Base-by-base conservation (phyloP, 2,113 vertebrate species). In the Drymodes brunneopygia region DNA sequence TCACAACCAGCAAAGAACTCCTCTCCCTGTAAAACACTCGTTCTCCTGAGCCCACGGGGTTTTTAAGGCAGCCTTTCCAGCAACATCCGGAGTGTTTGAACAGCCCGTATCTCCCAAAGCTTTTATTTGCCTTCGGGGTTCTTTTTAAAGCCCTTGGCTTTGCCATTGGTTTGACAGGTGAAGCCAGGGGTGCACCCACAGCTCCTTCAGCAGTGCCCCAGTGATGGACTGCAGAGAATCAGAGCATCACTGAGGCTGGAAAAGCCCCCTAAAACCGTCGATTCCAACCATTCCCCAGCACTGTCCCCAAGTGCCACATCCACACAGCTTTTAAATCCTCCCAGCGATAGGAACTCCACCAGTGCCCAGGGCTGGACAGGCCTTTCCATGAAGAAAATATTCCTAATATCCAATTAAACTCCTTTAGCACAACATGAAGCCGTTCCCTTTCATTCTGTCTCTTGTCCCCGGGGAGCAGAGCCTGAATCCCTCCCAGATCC, bases 11-110 rank as follows among this genome's bases (percentile, higher is more conserved):
- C 27, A 73, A 13, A 18, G 4, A n/a, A 8, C 10, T 21, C 40
- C 28, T 29, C 25, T 51, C 50, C 64, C 54, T 25, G 35, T 28
- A 33, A 35, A 70, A 13, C 24, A 0, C 3, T 8, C 38, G 0
- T 4, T 7, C 11, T 24, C 24, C 70, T 2, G 51, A 53, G 42
- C 94, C 24, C 16, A 4, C 0, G 0, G 6, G 38, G 2, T 1
- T 38, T 47, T 44, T 5, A 8, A 35, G 51, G n/a, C 33, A 12
- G 16, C 10, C 15, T 56, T 44, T 28, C 33, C 29, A 11, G 27
- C 64, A 10, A 15, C 61, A 45, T 2, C 38, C 33, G 0, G 19
- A 7, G 31, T 22, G 47, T 40, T 27, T 5, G 51, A 11, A 7
- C 33, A 62, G 44, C 44, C 31, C 2, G 0, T 3, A 7, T 6